phyloP scores from a whole-genome alignment of 1,140 invertebrate genomes.

The Zaprionus davidi region DNA sequence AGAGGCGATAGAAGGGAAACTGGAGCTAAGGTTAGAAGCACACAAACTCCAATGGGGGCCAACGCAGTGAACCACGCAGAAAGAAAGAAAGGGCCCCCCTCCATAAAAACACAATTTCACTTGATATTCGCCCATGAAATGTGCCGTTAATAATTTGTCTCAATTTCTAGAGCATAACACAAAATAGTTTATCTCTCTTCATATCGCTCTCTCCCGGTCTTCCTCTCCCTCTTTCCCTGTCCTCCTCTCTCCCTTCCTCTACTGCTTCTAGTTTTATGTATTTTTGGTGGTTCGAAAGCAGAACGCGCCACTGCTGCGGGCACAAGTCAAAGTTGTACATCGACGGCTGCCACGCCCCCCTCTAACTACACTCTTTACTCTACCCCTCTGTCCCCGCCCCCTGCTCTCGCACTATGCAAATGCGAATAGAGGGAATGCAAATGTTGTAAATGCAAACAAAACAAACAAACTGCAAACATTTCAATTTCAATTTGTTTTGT shows the following conservation, averaged over 20 bases:
- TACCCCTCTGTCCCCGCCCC: too few species aligned
- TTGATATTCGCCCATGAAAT: constrained; percentile 56
- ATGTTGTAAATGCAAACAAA: constrained; percentile 22
- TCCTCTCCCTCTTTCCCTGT: not conserved
- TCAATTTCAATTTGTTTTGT: constrained; percentile 30
- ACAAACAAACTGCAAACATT: constrained; percentile 26
- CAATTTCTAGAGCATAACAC: constrained; percentile 73
- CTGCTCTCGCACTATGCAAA: constrained; percentile 35
- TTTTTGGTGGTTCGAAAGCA: constrained; percentile 50
- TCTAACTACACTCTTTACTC: not conserved
- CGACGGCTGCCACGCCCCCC: not conserved
- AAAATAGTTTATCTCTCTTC: constrained; percentile 6
- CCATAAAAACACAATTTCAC: constrained; percentile 45
- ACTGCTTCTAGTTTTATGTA: constrained; percentile 11
- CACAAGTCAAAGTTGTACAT: constrained; percentile 16
- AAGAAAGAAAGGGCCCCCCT: constrained; percentile 60
- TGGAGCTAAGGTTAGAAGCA: constrained; percentile 1
- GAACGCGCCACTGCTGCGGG: constrained; percentile 10
- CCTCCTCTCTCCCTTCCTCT: not conserved
- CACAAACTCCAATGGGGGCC: constrained; percentile 13
- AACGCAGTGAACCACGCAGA: constrained; percentile 47
- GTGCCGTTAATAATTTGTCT: constrained; percentile 76
- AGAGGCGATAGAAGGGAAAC: not conserved
- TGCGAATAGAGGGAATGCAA: constrained; percentile 3
- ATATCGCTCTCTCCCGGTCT: not conserved